These are phyloP conservation scores for Spodoptera litura DNA, from an alignment of 1,140 invertebrate genomes.

Conservation along the genomic window DNA sequence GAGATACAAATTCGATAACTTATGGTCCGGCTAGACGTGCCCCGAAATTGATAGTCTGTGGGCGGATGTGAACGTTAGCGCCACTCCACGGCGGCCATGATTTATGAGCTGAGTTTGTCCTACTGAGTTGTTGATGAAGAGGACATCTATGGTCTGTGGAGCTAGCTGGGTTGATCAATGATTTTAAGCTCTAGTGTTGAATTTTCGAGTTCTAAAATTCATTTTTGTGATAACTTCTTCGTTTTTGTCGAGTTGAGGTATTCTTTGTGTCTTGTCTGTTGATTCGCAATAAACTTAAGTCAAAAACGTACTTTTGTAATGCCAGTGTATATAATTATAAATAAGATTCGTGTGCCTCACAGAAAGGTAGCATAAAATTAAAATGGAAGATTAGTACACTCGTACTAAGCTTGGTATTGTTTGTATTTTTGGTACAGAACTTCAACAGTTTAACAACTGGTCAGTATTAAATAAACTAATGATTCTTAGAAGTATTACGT, in stretches of 20 bases:
- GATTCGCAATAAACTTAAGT: background rate
- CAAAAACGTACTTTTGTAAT: too few species aligned
- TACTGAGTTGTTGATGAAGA: conserved; percentile 41
- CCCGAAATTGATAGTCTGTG: conserved; percentile 59
- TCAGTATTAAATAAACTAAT: too few species aligned
- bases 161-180: conserved; percentile 4
- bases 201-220: background rate
- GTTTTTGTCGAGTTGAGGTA: background rate
- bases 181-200: background rate
- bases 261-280: background rate
- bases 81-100: conserved; percentile 53
- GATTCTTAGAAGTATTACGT: too few species aligned
- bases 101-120: conserved; percentile 48
- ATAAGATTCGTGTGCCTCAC: too few species aligned
- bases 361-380: too few species aligned
- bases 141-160: conserved; percentile 19
- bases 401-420: too few species aligned
- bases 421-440: too few species aligned
- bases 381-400: too few species aligned
- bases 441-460: too few species aligned
- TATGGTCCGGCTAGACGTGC: conserved; percentile 50
- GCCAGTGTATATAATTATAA: too few species aligned
- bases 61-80: conserved; percentile 57
- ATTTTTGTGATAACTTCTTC: too few species aligned
- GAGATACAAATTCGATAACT: conserved; percentile 57